Conservation (phyloP, 2,113 vertebrate species). For the Pluvialis apricaria region DNA sequence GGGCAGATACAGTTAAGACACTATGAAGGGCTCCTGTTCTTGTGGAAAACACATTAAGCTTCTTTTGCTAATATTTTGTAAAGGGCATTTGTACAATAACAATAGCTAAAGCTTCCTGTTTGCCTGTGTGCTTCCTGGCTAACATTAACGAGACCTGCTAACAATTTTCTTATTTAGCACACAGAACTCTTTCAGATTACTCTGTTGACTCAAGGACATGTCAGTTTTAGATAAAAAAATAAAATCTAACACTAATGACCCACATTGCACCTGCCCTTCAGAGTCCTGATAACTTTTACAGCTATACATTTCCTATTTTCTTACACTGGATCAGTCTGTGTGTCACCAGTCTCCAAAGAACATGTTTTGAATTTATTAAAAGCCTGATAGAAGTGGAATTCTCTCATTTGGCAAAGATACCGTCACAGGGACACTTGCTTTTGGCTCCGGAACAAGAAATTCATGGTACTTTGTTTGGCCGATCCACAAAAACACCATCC, state of each 20-base stretch:
- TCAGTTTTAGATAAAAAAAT: not conserved
- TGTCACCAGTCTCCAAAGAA: conserved; percentile 25
- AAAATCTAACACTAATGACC: not conserved
- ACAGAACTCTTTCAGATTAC: conserved; percentile 58
- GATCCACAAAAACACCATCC: conserved; percentile 27
- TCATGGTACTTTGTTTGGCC: conserved; percentile 1
- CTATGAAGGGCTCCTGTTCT: conserved; percentile 57
- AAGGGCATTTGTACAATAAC: conserved; percentile 67
- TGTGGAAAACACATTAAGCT: conserved; percentile 63
- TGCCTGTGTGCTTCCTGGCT: conserved; percentile 65
- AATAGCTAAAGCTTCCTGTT: conserved; percentile 68
- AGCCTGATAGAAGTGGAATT: conserved; percentile 7
- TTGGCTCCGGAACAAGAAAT: conserved; percentile 29
- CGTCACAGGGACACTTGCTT: not conserved
- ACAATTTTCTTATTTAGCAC: conserved; percentile 63
- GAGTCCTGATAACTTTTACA: not conserved
- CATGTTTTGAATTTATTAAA: conserved; percentile 46
- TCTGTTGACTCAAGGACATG: not conserved
- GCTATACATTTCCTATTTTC: conserved; percentile 15
- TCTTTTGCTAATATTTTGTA: conserved; percentile 63
- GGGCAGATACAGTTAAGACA: conserved; percentile 33
- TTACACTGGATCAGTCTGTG: not conserved
- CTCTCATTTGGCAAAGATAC: conserved; percentile 36
- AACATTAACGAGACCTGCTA: conserved; percentile 55
- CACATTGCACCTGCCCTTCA: conserved; percentile 39